Conservation (phyloP, 2,888 invertebrate species). For the Dicranocentrus wangi region DNA sequence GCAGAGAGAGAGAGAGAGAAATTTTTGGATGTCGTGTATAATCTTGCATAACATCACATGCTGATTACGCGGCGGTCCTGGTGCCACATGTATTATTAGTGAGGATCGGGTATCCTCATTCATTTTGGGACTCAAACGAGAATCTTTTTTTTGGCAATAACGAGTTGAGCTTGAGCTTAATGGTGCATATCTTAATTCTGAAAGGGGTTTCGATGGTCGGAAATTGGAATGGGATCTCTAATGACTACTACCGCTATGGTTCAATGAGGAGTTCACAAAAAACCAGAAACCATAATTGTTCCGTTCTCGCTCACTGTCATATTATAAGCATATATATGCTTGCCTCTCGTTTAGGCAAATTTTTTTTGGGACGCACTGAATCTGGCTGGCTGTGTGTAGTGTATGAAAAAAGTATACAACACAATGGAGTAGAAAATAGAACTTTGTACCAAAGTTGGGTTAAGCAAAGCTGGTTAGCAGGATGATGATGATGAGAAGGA, state of each 20-base stretch:
- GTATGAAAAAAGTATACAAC: no score
- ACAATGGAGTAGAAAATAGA: neutral
- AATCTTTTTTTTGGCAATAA: conserved; percentile 21
- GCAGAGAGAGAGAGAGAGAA: no score
- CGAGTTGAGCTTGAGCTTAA: conserved; percentile 13
- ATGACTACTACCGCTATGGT: conserved; percentile 26
- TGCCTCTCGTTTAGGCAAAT: conserved; percentile 18
- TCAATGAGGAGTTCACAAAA: conserved; percentile 23
- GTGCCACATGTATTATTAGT: conserved; percentile 20
- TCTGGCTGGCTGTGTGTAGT: no score
- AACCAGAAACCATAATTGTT: conserved; percentile 35
- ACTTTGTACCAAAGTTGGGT: neutral
- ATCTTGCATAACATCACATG: conserved; percentile 18
- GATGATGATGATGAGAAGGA: no score
- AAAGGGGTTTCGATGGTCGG: conserved; percentile 6
- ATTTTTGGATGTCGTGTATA: conserved; percentile 13
- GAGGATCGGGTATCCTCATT: conserved; percentile 33
- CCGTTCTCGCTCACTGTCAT: conserved; percentile 13
- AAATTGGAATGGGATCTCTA: conserved; percentile 19
- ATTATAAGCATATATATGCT: neutral
- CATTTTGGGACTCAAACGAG: neutral
- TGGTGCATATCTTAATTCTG: conserved; percentile 13
- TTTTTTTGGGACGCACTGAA: conserved; percentile 1
- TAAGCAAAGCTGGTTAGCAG: neutral
- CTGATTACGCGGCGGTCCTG: conserved; percentile 15